Evolutionary conservation across 2,888 invertebrate species (phyloP).

Genomic region (Lumbricus terrestris): DNA sequence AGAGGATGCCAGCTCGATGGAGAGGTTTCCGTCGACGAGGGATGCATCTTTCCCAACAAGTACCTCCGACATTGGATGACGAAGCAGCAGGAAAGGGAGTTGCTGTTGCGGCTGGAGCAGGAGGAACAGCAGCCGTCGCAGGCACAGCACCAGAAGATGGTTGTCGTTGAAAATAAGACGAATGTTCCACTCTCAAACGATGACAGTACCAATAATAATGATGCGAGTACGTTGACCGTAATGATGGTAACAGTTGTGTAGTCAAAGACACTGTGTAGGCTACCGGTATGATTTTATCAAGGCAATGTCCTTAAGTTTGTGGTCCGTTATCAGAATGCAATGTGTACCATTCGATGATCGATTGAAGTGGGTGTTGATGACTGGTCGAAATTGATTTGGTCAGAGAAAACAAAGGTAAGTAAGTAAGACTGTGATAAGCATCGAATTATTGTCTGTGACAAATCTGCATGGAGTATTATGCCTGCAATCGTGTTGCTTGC

Average conservation of each 20-base stretch:
- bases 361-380: not conserved
- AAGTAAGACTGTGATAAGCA: no score
- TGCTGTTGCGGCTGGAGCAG: not conserved
- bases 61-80: not conserved
- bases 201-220: not conserved
- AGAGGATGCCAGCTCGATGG: constrained; percentile 25
- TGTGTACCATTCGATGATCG: not conserved
- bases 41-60: not conserved
- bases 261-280: not conserved
- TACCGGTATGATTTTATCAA: not conserved
- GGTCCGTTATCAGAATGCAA: not conserved
- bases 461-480: not conserved
- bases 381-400: not conserved
- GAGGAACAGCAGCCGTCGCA: not conserved
- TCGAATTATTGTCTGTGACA: not conserved
- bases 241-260: not conserved
- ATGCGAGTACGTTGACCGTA: not conserved
- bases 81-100: not conserved
- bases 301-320: not conserved
- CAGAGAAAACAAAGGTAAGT: not conserved
- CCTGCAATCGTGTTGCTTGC: not conserved
- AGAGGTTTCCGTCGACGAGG: not conserved
- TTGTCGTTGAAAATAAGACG: not conserved
- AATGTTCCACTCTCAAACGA: not conserved
- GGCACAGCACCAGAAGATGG: not conserved